Percentiles rank a stretch among this genome's conserved stretches.
Evolutionary conservation across 2,888 invertebrate species (phyloP).

Genomic region (Pollenia griseotomentosa): DNA sequence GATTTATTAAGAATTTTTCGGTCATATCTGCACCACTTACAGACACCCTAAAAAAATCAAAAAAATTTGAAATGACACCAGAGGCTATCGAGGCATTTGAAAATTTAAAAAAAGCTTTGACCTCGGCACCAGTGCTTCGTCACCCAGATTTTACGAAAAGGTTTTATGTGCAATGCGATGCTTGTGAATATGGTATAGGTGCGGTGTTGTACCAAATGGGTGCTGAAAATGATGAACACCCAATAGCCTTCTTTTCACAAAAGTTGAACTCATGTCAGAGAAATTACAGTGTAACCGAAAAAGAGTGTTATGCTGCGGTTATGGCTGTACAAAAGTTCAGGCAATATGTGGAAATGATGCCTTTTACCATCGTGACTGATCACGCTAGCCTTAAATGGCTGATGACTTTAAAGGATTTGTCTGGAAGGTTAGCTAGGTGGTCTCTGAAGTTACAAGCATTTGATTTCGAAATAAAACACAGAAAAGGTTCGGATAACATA

Average conservation of each 20-base stretch:
- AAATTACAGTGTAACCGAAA: slow-evolving; percentile 66
- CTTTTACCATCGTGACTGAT: slow-evolving; percentile 2
- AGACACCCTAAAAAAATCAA: too few relatives aligned
- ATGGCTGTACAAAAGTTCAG: slow-evolving; percentile 39
- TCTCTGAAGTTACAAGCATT: neutral
- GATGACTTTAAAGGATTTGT: neutral
- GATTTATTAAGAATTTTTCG: too few relatives aligned
- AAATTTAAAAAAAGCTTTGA: too few relatives aligned
- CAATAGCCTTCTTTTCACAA: slow-evolving; percentile 63
- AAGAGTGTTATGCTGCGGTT: slow-evolving; percentile 60
- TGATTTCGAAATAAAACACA: slow-evolving; percentile 51
- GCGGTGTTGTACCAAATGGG: slow-evolving; percentile 23
- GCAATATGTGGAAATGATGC: slow-evolving; percentile 34
- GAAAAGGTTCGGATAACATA: slow-evolving; percentile 37
- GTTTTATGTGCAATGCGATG: too few relatives aligned
- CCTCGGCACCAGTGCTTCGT: too few relatives aligned
- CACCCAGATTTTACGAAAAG: too few relatives aligned
- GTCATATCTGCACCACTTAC: too few relatives aligned
- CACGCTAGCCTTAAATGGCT: slow-evolving; percentile 35
- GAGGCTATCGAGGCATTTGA: too few relatives aligned
- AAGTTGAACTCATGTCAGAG: slow-evolving; percentile 63
- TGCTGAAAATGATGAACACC: slow-evolving; percentile 38
- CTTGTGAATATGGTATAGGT: neutral
- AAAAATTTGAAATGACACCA: too few relatives aligned
- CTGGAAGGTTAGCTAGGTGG: slow-evolving; percentile 37